Conservation (phyloP, 1,140 invertebrate species). For the Drosophila auraria region DNA sequence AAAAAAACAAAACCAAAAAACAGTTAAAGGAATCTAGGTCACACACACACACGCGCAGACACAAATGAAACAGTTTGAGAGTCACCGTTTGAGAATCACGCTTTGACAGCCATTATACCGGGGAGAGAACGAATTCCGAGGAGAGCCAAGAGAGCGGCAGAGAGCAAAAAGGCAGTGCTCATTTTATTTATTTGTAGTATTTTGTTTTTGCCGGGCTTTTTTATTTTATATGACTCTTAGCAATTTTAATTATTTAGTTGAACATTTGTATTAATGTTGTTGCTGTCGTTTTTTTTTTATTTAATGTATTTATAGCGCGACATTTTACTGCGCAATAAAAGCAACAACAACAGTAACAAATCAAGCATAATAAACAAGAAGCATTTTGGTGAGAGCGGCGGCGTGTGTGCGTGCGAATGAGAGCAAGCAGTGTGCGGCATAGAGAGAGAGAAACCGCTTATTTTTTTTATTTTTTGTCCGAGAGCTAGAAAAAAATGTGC, state of each 20-base stretch:
- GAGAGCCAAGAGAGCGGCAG: slow-evolving; percentile 16
- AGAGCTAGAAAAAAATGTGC: slow-evolving; percentile 54
- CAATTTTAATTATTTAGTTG: slow-evolving; percentile 63
- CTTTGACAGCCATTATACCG: not conserved
- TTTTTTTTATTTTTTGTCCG: slow-evolving; percentile 26
- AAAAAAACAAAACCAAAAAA: slow-evolving; percentile 1
- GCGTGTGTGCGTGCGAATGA: slow-evolving; percentile 31
- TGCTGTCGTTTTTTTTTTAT: not conserved
- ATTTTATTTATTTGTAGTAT: slow-evolving; percentile 19
- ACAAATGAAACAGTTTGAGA: slow-evolving; percentile 24
- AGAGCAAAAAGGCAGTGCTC: not conserved
- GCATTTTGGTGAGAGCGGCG: slow-evolving; percentile 47
- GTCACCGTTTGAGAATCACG: slow-evolving; percentile 30
- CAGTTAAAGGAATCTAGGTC: slow-evolving; percentile 35
- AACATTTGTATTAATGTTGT: slow-evolving; percentile 12
- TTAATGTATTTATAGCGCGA: slow-evolving; percentile 62
- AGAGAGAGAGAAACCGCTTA: slow-evolving; percentile 3
- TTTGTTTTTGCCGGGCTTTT: slow-evolving; percentile 13
- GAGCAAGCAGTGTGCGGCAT: slow-evolving; percentile 5
- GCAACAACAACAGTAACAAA: slow-evolving; percentile 63
- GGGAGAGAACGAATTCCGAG: slow-evolving; percentile 2
- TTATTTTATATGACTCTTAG: slow-evolving; percentile 49
- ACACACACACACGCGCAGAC: slow-evolving; percentile 14
- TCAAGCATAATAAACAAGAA: slow-evolving; percentile 77
- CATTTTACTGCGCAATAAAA: slow-evolving; percentile 78